Evolutionary conservation across 2,797 vertebrate genomes (phyloP).

Genomic region (Acanthis flammea): DNA sequence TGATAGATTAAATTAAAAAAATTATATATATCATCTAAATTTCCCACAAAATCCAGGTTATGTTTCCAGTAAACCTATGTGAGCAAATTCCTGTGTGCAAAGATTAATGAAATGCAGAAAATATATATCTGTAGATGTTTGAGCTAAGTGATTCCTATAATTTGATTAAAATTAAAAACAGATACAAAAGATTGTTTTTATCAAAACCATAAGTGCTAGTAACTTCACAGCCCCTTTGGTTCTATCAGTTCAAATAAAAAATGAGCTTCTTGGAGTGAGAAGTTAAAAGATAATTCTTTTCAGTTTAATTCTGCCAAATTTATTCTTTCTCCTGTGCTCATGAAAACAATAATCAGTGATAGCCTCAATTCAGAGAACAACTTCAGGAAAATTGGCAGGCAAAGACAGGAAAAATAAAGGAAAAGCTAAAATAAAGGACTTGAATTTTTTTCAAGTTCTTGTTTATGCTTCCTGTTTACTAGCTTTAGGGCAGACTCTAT

Average conservation of each 20-base stretch:
- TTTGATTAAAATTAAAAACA: background rate
- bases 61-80: background rate
- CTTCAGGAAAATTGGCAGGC: background rate
- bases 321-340: background rate
- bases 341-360: background rate
- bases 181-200: background rate
- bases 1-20: background rate
- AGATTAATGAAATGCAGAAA: background rate
- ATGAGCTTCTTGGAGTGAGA: background rate
- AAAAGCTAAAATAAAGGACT: background rate
- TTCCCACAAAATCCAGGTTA: background rate
- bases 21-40: background rate
- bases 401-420: background rate
- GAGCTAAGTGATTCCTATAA: background rate
- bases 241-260: background rate
- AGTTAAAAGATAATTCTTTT: background rate
- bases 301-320: background rate
- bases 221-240: background rate
- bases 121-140: background rate
- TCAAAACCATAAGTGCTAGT: background rate
- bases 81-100: background rate
- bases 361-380: background rate
- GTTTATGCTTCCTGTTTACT: background rate
- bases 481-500: background rate
- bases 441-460: background rate